Percentiles rank a stretch among this genome's conserved stretches.
Evolutionary conservation across 1,140 invertebrate species (phyloP).

Genomic region (Oncopeltus fasciatus): DNA sequence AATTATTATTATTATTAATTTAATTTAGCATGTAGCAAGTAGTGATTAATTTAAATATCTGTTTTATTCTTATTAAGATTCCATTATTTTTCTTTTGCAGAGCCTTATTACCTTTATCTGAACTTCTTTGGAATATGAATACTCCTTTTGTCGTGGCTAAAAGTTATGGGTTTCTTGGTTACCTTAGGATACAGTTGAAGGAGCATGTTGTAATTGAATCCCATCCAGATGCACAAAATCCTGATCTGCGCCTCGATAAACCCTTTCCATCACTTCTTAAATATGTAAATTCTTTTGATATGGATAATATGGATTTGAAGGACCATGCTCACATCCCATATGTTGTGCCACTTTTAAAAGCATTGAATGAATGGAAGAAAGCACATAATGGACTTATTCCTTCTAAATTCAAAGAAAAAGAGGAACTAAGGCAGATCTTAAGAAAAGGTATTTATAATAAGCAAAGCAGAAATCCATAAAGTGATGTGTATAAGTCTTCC

Average conservation of each 20-base stretch:
- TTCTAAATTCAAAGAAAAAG: slow-evolving; percentile 66
- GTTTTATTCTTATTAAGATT: too few relatives aligned
- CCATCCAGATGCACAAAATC: slow-evolving; percentile 81
- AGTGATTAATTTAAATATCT: too few relatives aligned
- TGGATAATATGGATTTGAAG: slow-evolving; percentile 63
- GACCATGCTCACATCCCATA: slow-evolving; percentile 88
- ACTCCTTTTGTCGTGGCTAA: slow-evolving; percentile 77
- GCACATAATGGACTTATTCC: slow-evolving; percentile 49
- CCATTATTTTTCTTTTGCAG: too few relatives aligned
- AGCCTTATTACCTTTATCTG: slow-evolving; percentile 54
- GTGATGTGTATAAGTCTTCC: too few relatives aligned
- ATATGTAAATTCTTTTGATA: slow-evolving; percentile 58
- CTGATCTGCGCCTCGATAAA: slow-evolving; percentile 73
- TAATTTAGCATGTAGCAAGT: too few relatives aligned
- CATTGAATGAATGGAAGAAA: slow-evolving; percentile 52
- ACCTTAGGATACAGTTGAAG: slow-evolving; percentile 73
- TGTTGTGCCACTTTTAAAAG: slow-evolving; percentile 79
- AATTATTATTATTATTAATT: too few relatives aligned
- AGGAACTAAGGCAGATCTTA: slow-evolving; percentile 61
- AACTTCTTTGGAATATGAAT: slow-evolving; percentile 69
- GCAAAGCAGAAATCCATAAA: too few relatives aligned
- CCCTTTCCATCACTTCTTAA: slow-evolving; percentile 67
- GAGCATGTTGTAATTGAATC: slow-evolving; percentile 88
- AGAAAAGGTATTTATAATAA: slow-evolving; percentile 43
- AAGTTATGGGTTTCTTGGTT: slow-evolving; percentile 84